These are phyloP conservation scores for Hoplodrina blanda DNA, from an alignment of 2,888 invertebrate genomes.

Conservation along the genomic window DNA sequence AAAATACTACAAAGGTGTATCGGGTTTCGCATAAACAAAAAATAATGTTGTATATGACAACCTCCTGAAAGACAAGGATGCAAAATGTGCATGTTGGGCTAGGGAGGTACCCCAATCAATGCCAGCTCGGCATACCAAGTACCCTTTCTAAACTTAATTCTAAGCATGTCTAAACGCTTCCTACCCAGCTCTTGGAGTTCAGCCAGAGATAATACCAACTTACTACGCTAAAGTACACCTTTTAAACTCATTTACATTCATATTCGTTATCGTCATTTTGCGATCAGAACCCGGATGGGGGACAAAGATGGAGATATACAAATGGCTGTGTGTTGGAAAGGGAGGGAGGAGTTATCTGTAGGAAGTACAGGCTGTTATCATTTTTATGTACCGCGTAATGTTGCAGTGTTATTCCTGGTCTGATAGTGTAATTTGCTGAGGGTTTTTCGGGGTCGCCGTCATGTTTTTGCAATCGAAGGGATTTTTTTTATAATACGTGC, in stretches of 20 bases:
- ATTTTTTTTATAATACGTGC: background rate
- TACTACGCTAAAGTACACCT: slow-evolving; percentile 64
- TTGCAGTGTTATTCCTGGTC: slow-evolving; percentile 32
- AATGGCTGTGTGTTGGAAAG: slow-evolving; percentile 23
- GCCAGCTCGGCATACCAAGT: slow-evolving; percentile 20
- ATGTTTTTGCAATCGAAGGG: background rate
- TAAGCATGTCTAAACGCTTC: slow-evolving; percentile 45
- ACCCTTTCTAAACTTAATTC: slow-evolving; percentile 36
- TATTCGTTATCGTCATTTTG: slow-evolving; percentile 64
- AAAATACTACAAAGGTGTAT: too few species aligned
- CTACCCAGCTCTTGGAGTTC: slow-evolving; percentile 57
- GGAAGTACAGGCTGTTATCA: slow-evolving; percentile 49
- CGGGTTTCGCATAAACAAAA: too few species aligned
- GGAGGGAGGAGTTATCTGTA: slow-evolving; percentile 45
- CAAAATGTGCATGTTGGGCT: too few species aligned
- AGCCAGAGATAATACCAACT: slow-evolving; percentile 68
- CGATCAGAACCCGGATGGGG: slow-evolving; percentile 49
- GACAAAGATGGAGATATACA: slow-evolving; percentile 43
- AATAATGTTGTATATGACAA: too few species aligned
- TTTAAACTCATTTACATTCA: slow-evolving; percentile 68
- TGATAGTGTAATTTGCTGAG: slow-evolving; percentile 41
- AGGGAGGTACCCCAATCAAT: slow-evolving; percentile 7
- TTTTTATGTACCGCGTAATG: slow-evolving; percentile 55
- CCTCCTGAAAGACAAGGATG: too few species aligned
- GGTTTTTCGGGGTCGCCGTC: background rate